Evolutionary conservation across 2,113 vertebrate genomes (phyloP), one percentile per base, ranked within the genome.

Genomic region (Mesitornis unicolor): DNA sequence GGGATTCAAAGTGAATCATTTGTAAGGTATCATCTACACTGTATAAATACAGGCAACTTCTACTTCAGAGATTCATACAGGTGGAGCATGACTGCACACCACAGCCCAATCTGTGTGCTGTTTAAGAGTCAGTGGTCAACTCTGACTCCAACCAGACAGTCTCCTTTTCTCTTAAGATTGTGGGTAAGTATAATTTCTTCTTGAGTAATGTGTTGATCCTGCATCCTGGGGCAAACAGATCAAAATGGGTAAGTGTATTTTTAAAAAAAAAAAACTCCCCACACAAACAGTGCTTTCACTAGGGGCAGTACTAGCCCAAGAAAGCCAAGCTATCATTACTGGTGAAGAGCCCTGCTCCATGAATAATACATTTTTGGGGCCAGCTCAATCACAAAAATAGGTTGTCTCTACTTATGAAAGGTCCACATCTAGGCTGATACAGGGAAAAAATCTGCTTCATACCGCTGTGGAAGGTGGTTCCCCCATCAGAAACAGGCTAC

Each of bases 321-420:
- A 69, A 79, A 93, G 90, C 64, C 81, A 97, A 93, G 85, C 93
- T 96, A 69, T 97, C 86, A 94, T 95, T 97, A 96, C 67, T 64
- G 22, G 18, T 92, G 87, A 95, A 94, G 79, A 90, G 86, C 75
- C 74, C 59, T 75, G 17, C 24, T 91, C 81, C 80, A 97, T 94
- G 91, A 97, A 97, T 96, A 97, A 97, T 73, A 95, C 64, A 96
- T 96, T 95, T 97, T 77, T 94, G 77, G 79, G 86, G 85, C 74
- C 89, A 95, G 78, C 25, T 87, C 35, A 43, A 61, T 96, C 77
- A 96, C 69, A 97, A 96, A 97, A 98, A 96, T 84, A 94, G 84
- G 61, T 65, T 93, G 64, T 88, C 83, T 96, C 87, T 95, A 74
- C 76, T 96, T 33, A 60, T 93, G 93, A 95, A 97, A 87, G 87